phyloP scores from a whole-genome alignment of 2,113 vertebrate species.

The Cygnus buccinator region DNA sequence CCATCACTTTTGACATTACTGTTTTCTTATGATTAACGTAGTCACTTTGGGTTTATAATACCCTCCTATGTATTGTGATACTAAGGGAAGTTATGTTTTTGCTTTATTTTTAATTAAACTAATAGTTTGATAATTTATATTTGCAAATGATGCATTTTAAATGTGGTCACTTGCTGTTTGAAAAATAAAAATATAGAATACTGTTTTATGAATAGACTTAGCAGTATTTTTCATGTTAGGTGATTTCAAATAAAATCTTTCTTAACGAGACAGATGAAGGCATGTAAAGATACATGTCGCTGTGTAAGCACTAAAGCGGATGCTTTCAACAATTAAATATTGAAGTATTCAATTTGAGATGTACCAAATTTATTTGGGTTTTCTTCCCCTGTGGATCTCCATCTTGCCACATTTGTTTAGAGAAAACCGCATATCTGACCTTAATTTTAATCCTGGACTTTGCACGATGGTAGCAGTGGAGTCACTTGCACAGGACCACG shows the following conservation, averaged over 20 bases:
- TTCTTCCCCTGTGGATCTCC: not conserved
- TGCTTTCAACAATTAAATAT: constrained; percentile 2
- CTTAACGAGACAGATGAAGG: constrained; percentile 18
- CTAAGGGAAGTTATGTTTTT: constrained; percentile 75
- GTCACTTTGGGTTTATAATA: constrained; percentile 72
- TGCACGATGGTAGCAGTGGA: not conserved
- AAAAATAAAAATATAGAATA: constrained; percentile 80
- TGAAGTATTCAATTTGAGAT: constrained; percentile 13
- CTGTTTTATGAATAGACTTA: constrained; percentile 78
- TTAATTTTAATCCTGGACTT: not conserved
- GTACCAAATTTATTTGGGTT: not conserved
- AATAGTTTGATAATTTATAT: constrained; percentile 80
- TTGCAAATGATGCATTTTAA: constrained; percentile 83
- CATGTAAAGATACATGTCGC: not conserved
- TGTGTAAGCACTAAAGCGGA: constrained; percentile 37
- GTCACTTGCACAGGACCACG: not conserved
- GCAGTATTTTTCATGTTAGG: constrained; percentile 75
- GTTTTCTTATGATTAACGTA: constrained; percentile 74
- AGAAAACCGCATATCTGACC: not conserved
- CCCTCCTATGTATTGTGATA: constrained; percentile 78
- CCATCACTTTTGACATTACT: constrained; percentile 64
- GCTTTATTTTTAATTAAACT: constrained; percentile 80
- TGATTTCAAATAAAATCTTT: constrained; percentile 9
- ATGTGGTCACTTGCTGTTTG: constrained; percentile 81
- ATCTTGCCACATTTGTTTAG: not conserved